Conservation (phyloP, 2,113 vertebrate species). For the Syngnathus scovelli region DNA sequence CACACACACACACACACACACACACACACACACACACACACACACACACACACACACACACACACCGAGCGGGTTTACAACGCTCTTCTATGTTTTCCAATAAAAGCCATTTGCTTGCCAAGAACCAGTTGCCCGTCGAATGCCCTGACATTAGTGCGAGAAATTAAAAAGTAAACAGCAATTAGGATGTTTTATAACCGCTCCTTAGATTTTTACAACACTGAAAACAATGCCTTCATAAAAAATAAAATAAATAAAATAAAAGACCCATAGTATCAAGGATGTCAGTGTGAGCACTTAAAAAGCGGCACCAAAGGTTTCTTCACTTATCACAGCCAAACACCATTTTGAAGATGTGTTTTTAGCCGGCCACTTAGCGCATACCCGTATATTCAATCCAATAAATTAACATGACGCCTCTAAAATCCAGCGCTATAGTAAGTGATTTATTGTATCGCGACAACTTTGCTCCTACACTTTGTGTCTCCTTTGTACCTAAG, state of each 20-base stretch:
- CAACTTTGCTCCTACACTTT: slow-evolving; percentile 23
- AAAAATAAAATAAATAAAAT: neutral
- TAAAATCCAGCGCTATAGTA: neutral
- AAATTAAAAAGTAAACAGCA: slow-evolving; percentile 18
- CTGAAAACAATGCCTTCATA: slow-evolving; percentile 11
- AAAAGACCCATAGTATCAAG: slow-evolving; percentile 9
- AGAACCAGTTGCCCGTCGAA: slow-evolving; percentile 13
- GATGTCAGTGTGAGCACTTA: slow-evolving; percentile 5
- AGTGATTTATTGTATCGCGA: slow-evolving; percentile 42
- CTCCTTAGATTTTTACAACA: slow-evolving; percentile 18
- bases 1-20: slow-evolving; percentile 20
- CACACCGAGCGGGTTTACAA: slow-evolving; percentile 13
- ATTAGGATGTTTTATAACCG: slow-evolving; percentile 25
- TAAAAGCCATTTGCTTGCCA: slow-evolving; percentile 19
- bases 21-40: slow-evolving; percentile 16
- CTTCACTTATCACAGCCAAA: neutral
- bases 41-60: neutral
- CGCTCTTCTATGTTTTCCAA: slow-evolving; percentile 22
- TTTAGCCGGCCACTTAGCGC: neutral
- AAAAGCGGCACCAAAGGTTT: neutral
- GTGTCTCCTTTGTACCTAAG: slow-evolving; percentile 39
- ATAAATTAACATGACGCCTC: neutral
- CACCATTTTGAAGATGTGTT: neutral
- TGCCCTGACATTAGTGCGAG: slow-evolving; percentile 15
- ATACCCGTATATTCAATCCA: slow-evolving; percentile 5